Evolutionary conservation across 2,797 vertebrate genomes (phyloP), one percentile per base, ranked within the genome.

Genomic region (Rhodeus uyekii): DNA sequence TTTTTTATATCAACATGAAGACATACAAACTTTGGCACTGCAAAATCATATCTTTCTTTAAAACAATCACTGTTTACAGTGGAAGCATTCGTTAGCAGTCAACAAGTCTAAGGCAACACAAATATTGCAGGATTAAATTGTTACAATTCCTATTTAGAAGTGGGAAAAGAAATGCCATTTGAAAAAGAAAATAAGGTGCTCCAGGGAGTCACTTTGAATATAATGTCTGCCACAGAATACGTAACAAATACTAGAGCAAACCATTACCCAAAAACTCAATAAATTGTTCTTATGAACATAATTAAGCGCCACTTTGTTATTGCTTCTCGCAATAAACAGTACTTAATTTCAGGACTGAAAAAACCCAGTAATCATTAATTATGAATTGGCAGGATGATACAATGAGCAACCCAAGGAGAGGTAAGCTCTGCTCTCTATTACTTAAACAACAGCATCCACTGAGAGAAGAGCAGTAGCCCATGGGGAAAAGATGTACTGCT

Each of bases 301-400:
- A 32, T 34, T 72, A n/a, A 46, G 64, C 73, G 48, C 73, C 69
- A 39, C 39, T n/a, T 72, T 74, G 82, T 81, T 76, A 80, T 69
- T 55, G 65, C 42, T 53, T 39, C 19, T 72, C 71, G 67, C 65
- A 80, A 82, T 64, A 80, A 82, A 72, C 32, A 73, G 77, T 78
- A 76, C 58, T 83, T 81, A 48, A 81, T 85, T 78, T 78, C 68
- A 81, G 46, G 58, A 65, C 46, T 38, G 36, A 78, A 75, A 81
- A 72, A 81, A 67, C 5, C 9, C 81, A 64, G 84, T 29, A 81
- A 67, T 81, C 78, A 87, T 87, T 85, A 85, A 81, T 83, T 83
- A 83, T 81, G 81, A 81, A 78, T 42, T 78, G 77, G 36, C 78
- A 68, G 81, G 44, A 58, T 22, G 58, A 53, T 83, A 84, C 81